Percentiles rank a stretch among this genome's conserved stretches.
Conservation (phyloP, 2,113 vertebrate genomes). For the Hemichromis elongatus region DNA sequence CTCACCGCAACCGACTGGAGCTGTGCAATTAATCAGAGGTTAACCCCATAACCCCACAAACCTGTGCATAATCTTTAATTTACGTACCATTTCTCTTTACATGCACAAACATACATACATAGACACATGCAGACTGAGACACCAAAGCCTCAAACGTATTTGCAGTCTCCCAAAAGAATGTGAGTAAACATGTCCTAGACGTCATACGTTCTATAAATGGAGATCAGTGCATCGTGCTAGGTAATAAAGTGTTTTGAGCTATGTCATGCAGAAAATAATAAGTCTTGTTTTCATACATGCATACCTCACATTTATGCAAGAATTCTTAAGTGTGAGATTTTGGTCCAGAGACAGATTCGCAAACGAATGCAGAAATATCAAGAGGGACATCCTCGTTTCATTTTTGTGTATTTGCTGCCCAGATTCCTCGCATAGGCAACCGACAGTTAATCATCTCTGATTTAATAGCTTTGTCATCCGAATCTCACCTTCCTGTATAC, state of each 20-base stretch:
- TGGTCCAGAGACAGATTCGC: background rate
- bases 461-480: constrained; percentile 5
- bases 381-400: background rate
- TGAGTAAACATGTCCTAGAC: constrained; percentile 33
- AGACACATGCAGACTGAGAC: constrained; percentile 4
- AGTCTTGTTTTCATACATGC: background rate
- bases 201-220: constrained; percentile 25
- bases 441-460: background rate
- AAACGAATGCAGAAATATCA: background rate
- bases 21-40: constrained; percentile 76
- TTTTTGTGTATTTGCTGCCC: background rate
- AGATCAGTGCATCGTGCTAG: background rate
- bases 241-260: constrained; percentile 2
- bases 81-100: constrained; percentile 42
- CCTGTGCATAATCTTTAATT: constrained; percentile 66
- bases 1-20: constrained; percentile 67
- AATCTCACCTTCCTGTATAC: constrained; percentile 9
- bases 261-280: constrained; percentile 10
- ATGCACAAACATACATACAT: constrained; percentile 12
- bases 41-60: constrained; percentile 66
- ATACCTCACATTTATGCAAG: background rate
- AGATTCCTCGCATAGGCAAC: background rate
- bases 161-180: constrained; percentile 1
- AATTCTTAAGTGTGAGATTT: background rate
- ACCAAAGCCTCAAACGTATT: background rate